Percentiles rank a stretch among this genome's conserved stretches.
Conservation (phyloP, 2,113 vertebrate genomes). For the Anguilla japonica region DNA sequence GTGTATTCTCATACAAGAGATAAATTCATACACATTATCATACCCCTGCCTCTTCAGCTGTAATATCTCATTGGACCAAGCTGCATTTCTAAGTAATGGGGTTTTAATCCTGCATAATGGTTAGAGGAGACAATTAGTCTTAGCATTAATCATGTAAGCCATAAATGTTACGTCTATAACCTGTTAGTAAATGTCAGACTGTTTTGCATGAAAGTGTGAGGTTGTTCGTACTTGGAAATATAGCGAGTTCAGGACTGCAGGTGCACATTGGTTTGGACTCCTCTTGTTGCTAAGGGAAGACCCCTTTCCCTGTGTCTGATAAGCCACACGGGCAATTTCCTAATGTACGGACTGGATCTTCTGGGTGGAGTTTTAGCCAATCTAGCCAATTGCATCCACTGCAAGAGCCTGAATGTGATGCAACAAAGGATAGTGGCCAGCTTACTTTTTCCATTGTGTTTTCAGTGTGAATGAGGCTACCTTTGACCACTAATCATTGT, state of each 20-base stretch:
- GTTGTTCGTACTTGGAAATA: neutral
- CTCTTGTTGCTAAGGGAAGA: neutral
- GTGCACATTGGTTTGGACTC: neutral
- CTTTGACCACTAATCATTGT: no score
- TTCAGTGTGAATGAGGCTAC: no score
- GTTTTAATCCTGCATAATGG: neutral
- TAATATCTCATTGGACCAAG: neutral
- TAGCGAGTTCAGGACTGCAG: neutral
- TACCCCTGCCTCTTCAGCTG: neutral
- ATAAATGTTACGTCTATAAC: neutral
- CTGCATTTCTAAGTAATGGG: neutral
- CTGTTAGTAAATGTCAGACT: neutral
- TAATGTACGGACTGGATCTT: neutral
- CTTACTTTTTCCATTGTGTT: no score
- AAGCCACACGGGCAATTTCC: neutral
- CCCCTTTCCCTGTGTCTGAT: no score
- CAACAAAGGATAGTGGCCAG: no score
- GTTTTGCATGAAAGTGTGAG: neutral
- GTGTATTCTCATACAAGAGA: neutral
- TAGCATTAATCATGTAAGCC: neutral
- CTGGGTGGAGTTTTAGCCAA: neutral
- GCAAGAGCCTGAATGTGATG: no score
- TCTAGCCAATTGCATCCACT: neutral
- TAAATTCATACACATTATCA: neutral
- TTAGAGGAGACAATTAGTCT: conserved; percentile 1